phyloP scores from a whole-genome alignment of 1,140 invertebrate species.

The Aplysia californica region DNA sequence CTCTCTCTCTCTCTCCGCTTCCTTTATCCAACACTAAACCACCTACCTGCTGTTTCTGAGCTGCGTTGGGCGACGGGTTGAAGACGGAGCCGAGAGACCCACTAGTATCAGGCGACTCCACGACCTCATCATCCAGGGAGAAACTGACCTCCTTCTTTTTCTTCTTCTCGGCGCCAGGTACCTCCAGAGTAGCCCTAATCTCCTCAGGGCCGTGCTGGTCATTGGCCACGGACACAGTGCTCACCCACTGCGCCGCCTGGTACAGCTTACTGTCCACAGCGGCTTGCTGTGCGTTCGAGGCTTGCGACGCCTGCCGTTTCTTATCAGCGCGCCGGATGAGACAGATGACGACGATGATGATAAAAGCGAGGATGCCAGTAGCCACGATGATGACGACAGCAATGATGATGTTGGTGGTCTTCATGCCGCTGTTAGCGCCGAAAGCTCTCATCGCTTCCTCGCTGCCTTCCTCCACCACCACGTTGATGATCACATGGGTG shows the following conservation, averaged over 20 bases:
- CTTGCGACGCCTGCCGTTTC: constrained; percentile 3
- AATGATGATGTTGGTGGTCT: constrained; percentile 25
- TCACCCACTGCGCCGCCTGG: constrained; percentile 37
- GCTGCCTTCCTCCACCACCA: constrained; percentile 20
- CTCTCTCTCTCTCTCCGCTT: no score
- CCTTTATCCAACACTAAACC: no score
- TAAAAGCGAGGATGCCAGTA: constrained; percentile 11
- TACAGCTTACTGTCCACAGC: constrained; percentile 29
- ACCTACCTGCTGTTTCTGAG: no score
- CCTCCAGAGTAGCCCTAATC: constrained; percentile 1
- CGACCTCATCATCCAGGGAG: constrained; percentile 5
- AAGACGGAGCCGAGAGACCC: not conserved
- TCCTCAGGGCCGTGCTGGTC: not conserved
- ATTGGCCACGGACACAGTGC: constrained; percentile 21
- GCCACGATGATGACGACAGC: constrained; percentile 18
- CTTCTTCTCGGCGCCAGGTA: constrained; percentile 11
- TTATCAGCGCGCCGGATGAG: constrained; percentile 19
- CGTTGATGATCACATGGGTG: constrained; percentile 2
- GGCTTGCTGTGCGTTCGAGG: not conserved
- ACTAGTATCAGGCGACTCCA: not conserved
- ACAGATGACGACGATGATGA: constrained; percentile 24
- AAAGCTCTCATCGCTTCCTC: constrained; percentile 18
- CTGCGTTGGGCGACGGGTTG: not conserved
- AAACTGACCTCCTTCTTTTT: constrained; percentile 30
- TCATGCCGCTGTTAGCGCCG: not conserved